phyloP scores from a whole-genome alignment of 2,797 vertebrate species.

The Monodelphis domestica region DNA sequence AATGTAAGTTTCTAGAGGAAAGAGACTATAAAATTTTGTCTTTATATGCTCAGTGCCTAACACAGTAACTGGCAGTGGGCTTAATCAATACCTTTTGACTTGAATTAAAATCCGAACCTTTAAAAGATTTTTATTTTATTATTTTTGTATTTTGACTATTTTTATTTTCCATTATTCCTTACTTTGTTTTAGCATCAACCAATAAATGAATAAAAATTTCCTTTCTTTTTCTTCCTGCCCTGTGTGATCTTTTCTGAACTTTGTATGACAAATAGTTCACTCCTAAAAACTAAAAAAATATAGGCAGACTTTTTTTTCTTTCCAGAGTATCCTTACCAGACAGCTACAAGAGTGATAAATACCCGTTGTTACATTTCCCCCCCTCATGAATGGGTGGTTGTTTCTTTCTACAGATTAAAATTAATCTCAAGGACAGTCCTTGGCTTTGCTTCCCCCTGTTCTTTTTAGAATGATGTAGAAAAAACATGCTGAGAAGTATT shows the following conservation, averaged over 20 bases:
- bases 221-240: conserved; percentile 29
- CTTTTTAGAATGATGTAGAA: background rate
- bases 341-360: conserved; percentile 25
- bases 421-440: conserved; percentile 49
- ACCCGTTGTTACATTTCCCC: conserved; percentile 2
- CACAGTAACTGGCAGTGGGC: background rate
- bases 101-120: background rate
- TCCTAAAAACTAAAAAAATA: conserved; percentile 26
- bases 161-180: conserved; percentile 29
- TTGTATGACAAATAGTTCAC: conserved; percentile 38
- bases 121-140: background rate
- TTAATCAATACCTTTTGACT: background rate
- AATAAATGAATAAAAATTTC: background rate
- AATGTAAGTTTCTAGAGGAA: background rate
- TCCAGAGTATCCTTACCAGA: background rate
- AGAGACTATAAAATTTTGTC: background rate
- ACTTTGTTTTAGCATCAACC: background rate
- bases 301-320: background rate
- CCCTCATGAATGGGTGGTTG: conserved; percentile 4
- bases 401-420: conserved; percentile 68
- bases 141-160: background rate
- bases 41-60: background rate
- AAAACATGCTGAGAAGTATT: background rate
- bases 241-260: conserved; percentile 51
- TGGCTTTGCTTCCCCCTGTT: background rate